Percentiles rank a stretch among this genome's conserved stretches.
These are phyloP conservation scores for Ceyx margarethae DNA, from an alignment of 2,113 vertebrate genomes.

Conservation along the genomic window DNA sequence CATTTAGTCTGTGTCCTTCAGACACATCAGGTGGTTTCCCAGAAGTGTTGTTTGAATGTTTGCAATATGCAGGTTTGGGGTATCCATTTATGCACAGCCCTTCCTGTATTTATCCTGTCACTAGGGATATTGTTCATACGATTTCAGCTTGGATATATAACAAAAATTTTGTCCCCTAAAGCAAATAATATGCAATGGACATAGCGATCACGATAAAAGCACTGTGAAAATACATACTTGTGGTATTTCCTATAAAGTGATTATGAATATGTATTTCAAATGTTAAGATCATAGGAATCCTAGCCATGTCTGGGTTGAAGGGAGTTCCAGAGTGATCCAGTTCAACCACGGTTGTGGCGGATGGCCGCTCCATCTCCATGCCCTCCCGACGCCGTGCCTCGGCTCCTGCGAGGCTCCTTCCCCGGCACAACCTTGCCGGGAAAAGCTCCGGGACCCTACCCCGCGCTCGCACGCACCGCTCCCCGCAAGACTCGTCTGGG, in stretches of 20 bases:
- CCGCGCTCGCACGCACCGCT: too few species aligned
- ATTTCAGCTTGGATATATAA: background rate
- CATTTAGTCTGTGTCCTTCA: background rate
- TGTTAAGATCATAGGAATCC: background rate
- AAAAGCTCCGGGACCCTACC: fast-evolving
- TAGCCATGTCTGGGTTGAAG: too few species aligned
- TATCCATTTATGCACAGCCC: background rate
- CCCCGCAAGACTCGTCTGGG: background rate
- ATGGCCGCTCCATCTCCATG: background rate
- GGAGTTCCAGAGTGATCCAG: too few species aligned
- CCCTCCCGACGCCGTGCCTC: too few species aligned
- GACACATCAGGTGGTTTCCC: background rate
- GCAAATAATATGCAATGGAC: background rate
- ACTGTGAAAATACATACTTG: background rate
- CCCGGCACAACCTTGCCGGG: background rate
- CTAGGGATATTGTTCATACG: background rate
- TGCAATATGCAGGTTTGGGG: background rate
- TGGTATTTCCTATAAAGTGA: background rate
- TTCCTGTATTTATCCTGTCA: background rate
- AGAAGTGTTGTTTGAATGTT: background rate
- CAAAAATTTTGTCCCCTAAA: background rate
- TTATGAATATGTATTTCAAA: background rate
- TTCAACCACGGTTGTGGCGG: too few species aligned
- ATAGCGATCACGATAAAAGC: background rate
- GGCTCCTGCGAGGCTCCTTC: background rate